phyloP scores from a whole-genome alignment of 2,113 vertebrate genomes.

The Lepus americanus region DNA sequence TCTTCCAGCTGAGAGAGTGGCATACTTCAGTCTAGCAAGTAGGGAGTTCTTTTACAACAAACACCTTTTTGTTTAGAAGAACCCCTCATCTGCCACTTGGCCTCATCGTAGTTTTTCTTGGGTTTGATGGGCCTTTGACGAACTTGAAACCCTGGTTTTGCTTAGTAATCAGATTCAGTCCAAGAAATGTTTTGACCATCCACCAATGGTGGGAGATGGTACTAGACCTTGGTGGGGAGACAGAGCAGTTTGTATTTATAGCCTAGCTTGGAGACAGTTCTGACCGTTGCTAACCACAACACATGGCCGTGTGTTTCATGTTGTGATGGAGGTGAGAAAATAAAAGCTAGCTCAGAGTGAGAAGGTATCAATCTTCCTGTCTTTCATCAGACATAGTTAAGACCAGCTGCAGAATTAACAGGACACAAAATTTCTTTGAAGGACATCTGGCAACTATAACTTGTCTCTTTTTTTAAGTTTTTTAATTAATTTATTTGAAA shows the following conservation, averaged over 20 bases:
- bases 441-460: neutral
- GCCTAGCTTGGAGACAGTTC: neutral
- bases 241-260: neutral
- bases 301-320: neutral
- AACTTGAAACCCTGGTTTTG: slow-evolving; percentile 28
- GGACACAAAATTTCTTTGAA: slow-evolving; percentile 16
- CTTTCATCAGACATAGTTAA: slow-evolving; percentile 7
- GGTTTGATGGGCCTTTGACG: neutral
- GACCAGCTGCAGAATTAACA: neutral
- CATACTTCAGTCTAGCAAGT: neutral
- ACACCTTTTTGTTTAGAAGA: neutral
- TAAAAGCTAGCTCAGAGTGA: slow-evolving; percentile 13
- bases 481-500: no score
- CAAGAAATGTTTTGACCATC: neutral
- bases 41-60: neutral
- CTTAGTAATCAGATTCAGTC: slow-evolving; percentile 24
- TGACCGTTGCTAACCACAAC: neutral
- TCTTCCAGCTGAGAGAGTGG: neutral
- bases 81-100: neutral
- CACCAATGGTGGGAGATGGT: neutral
- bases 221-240: neutral
- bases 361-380: slow-evolving; percentile 3
- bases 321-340: neutral
- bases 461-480: no score
- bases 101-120: neutral